Evolutionary conservation across 2,113 vertebrate species (phyloP).

Genomic region (Pseudopipra pipra): DNA sequence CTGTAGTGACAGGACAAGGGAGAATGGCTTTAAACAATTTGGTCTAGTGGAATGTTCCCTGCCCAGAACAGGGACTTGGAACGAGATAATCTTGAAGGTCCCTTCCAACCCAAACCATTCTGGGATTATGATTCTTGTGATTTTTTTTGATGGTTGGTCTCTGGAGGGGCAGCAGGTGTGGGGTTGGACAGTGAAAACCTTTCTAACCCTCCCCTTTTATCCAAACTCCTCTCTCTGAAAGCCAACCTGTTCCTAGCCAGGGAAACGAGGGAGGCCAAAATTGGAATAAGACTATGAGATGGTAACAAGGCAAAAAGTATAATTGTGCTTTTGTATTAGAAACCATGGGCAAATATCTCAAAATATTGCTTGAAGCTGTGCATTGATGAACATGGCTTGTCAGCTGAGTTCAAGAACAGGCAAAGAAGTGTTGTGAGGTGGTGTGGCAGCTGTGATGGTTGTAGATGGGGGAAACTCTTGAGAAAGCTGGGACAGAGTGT

Average conservation of each 20-base stretch:
- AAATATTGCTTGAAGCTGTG: neutral
- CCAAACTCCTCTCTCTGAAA: neutral
- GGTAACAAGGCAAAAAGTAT: neutral
- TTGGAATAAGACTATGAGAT: fast-evolving
- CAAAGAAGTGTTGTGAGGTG: neutral
- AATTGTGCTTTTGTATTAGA: neutral
- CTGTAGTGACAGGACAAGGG: neutral
- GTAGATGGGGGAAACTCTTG: neutral
- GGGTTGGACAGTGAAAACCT: neutral
- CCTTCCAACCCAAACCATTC: neutral
- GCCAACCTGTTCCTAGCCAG: neutral
- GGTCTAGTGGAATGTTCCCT: neutral
- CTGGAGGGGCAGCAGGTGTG: neutral
- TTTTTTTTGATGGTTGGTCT: neutral
- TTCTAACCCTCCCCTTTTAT: neutral
- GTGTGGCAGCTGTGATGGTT: neutral
- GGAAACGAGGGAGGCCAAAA: neutral
- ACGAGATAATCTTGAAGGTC: neutral
- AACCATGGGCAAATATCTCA: neutral
- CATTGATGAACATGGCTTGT: neutral
- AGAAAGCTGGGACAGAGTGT: neutral
- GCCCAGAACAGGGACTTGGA: neutral
- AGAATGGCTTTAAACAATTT: neutral
- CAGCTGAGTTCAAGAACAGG: neutral
- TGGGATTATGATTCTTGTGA: neutral